phyloP scores from a whole-genome alignment of 2,113 vertebrate genomes.

The Orthonyx spaldingii region DNA sequence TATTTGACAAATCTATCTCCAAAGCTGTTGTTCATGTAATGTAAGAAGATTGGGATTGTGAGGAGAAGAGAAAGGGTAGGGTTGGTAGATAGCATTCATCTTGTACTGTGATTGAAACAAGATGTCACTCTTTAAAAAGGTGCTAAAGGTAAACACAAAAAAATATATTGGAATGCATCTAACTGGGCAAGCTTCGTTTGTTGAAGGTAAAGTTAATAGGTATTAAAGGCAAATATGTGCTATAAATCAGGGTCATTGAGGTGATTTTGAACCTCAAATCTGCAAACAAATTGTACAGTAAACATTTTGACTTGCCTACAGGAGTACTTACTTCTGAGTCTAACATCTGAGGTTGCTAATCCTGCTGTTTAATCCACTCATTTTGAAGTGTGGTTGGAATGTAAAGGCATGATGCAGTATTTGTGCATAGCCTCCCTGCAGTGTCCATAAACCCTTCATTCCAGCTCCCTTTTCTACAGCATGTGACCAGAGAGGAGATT shows the following conservation, averaged over 20 bases:
- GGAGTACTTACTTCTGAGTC: not conserved
- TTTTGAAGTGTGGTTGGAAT: not conserved
- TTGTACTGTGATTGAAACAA: not conserved
- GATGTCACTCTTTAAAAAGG: not conserved
- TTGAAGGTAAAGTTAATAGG: not conserved
- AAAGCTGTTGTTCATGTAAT: not conserved
- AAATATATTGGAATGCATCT: not conserved
- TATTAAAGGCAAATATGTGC: not conserved
- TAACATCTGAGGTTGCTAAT: not conserved
- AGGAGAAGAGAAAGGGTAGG: not conserved
- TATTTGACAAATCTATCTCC: not conserved
- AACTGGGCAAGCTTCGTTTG: not conserved
- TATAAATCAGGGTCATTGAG: not conserved
- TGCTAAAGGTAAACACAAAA: not conserved
- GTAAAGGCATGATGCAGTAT: not conserved
- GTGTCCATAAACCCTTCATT: not conserved
- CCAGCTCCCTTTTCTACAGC: not conserved
- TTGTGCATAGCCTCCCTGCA: not conserved
- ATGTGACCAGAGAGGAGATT: not conserved
- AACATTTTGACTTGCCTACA: not conserved
- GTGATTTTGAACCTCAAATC: not conserved
- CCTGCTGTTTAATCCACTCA: not conserved
- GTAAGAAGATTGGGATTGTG: not conserved
- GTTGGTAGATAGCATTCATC: not conserved
- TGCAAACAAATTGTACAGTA: not conserved